A percentile compares a stretch with the other conserved stretches of the same genome.
Conservation (phyloP, 2,797 vertebrate genomes). For the Gephyroberyx darwinii region DNA sequence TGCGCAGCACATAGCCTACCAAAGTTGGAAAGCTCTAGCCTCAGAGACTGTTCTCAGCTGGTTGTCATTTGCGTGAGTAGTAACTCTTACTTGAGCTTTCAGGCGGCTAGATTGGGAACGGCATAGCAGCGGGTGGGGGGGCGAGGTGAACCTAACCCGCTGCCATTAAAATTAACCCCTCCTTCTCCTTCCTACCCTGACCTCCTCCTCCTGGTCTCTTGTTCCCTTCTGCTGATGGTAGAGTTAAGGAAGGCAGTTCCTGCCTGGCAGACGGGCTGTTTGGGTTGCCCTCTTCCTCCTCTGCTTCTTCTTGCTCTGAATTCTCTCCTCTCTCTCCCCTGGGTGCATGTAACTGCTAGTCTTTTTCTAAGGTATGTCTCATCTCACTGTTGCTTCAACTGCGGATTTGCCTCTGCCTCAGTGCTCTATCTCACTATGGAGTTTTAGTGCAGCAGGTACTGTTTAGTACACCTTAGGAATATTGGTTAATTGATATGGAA, state of each 20-base stretch:
- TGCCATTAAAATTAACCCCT: slow-evolving; percentile 52
- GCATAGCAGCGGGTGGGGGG: slow-evolving; percentile 24
- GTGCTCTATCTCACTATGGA: slow-evolving; percentile 29
- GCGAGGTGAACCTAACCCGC: slow-evolving; percentile 30
- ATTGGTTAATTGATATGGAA: not conserved
- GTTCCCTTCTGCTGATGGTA: slow-evolving; percentile 63
- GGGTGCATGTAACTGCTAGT: slow-evolving; percentile 25
- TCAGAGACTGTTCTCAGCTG: slow-evolving; percentile 36
- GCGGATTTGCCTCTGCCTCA: slow-evolving; percentile 18
- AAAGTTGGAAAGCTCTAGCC: slow-evolving; percentile 22
- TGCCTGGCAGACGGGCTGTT: slow-evolving; percentile 67
- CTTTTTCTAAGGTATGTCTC: slow-evolving; percentile 66
- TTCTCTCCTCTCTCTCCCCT: slow-evolving; percentile 36
- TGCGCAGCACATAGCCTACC: slow-evolving; percentile 8
- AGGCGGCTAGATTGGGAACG: slow-evolving; percentile 34
- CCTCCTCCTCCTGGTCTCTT: slow-evolving; percentile 27
- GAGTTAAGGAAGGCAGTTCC: slow-evolving; percentile 77
- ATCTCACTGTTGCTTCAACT: slow-evolving; percentile 11
- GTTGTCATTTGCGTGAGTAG: slow-evolving; percentile 64
- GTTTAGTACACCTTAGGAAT: not conserved
- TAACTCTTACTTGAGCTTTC: slow-evolving; percentile 45
- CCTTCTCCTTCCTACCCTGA: slow-evolving; percentile 33
- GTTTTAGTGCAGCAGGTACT: not conserved
- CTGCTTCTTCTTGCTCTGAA: slow-evolving; percentile 26
- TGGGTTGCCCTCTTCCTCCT: slow-evolving; percentile 53